A percentile compares a stretch with the other conserved stretches of the same genome.
Evolutionary conservation across 2,113 vertebrate genomes (phyloP).

Genomic region (Nycticorax nycticorax): DNA sequence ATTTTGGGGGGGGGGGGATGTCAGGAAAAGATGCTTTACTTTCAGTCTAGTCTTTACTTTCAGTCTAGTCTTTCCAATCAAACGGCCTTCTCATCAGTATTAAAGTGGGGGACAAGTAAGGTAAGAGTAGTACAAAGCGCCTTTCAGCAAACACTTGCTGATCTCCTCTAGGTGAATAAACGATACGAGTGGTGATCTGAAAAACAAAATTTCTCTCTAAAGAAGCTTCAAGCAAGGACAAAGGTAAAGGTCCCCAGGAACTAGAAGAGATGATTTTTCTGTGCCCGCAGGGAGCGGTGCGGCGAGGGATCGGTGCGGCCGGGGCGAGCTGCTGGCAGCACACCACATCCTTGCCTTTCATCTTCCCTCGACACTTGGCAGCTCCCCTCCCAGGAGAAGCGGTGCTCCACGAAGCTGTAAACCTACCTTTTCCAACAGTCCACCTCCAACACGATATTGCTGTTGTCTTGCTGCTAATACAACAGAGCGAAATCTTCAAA

Average conservation of each 20-base stretch:
- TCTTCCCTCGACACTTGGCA: not conserved
- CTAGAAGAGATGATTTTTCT: accelerated
- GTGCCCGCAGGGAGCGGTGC: accelerated
- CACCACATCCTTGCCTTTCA: not conserved
- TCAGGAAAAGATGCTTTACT: not conserved
- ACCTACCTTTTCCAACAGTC: not conserved
- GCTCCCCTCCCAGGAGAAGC: not conserved
- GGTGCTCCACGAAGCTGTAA: not conserved
- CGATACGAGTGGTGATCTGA: accelerated
- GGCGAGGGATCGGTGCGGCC: accelerated
- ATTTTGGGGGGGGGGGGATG: too few relatives aligned
- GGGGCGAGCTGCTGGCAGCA: not conserved
- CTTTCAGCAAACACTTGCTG: not conserved
- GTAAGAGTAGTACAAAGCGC: not conserved
- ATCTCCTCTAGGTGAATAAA: not conserved
- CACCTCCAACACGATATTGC: not conserved
- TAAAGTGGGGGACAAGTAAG: not conserved
- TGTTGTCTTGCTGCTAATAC: accelerated
- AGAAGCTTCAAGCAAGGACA: not conserved
- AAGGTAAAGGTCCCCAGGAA: accelerated
- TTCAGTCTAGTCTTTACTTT: not conserved
- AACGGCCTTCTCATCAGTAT: accelerated
- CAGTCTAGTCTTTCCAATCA: not conserved
- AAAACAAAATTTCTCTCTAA: not conserved
- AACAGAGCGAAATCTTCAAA: not conserved